A percentile compares a stretch with the other conserved stretches of the same genome.
Conservation (phyloP, 2,888 invertebrate species). For the Lasioglossum vierecki region DNA sequence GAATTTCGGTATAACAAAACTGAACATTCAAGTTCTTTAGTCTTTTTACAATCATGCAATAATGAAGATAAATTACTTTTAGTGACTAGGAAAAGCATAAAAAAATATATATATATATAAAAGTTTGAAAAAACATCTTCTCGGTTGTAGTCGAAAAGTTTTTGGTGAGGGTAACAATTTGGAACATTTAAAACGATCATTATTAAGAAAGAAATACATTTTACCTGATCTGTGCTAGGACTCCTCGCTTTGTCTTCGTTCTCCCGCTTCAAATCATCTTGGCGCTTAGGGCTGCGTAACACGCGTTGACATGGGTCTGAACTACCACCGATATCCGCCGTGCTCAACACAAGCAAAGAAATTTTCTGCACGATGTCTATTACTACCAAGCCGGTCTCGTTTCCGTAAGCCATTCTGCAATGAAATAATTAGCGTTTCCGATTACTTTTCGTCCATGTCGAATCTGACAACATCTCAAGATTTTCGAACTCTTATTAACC, state of each 20-base stretch:
- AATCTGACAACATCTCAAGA: neutral
- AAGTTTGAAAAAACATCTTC: constrained; percentile 54
- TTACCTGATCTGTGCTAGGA: constrained; percentile 96
- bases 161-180: constrained; percentile 33
- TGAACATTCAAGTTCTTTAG: constrained; percentile 49
- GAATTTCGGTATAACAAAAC: constrained; percentile 30
- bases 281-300: constrained; percentile 90
- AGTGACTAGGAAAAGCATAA: constrained; percentile 56
- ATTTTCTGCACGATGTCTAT: constrained; percentile 96
- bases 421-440: neutral
- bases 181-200: constrained; percentile 38
- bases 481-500: neutral
- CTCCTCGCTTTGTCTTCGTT: constrained; percentile 88
- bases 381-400: constrained; percentile 97
- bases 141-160: constrained; percentile 50
- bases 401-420: constrained; percentile 97
- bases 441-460: neutral
- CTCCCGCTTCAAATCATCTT: constrained; percentile 81
- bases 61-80: constrained; percentile 55
- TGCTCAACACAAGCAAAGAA: constrained; percentile 94
- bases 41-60: constrained; percentile 65
- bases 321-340: constrained; percentile 95
- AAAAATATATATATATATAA: constrained; percentile 52
- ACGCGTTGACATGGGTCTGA: constrained; percentile 94
- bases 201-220: constrained; percentile 71